Conservation (phyloP, 2,797 vertebrate genomes). For the Antrozous pallidus region DNA sequence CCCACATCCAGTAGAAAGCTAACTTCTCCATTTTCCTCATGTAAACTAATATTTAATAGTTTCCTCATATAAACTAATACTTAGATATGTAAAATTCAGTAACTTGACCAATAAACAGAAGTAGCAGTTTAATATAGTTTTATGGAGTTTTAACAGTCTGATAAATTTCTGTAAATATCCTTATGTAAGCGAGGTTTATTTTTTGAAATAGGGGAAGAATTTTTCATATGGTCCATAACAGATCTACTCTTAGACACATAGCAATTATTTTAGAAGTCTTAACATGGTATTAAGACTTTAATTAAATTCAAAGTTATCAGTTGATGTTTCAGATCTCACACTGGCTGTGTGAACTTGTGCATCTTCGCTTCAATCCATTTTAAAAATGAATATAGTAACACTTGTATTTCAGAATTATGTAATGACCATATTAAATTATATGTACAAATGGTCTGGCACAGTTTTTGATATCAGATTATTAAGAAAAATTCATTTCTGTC, state of each 20-base stretch:
- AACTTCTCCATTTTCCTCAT: not conserved
- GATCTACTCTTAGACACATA: not conserved
- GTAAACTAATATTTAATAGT: not conserved
- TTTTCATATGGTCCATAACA: not conserved
- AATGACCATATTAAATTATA: not conserved
- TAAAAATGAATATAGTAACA: not conserved
- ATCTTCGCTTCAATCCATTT: not conserved
- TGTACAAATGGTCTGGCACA: not conserved
- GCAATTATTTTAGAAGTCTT: not conserved
- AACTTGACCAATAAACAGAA: not conserved
- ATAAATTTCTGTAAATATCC: not conserved
- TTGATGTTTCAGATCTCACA: not conserved
- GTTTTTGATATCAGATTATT: not conserved
- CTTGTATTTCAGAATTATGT: not conserved
- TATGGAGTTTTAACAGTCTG: not conserved
- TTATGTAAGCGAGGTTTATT: not conserved
- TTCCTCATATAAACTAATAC: not conserved
- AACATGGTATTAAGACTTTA: not conserved
- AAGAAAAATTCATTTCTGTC: not conserved
- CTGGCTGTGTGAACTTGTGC: not conserved
- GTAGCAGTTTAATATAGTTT: not conserved
- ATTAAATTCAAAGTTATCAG: conserved; percentile 18
- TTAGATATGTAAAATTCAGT: not conserved
- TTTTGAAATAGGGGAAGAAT: not conserved
- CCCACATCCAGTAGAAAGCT: not conserved